Percentiles rank a stretch among this genome's conserved stretches.
Evolutionary conservation across 2,797 vertebrate genomes (phyloP).

Genomic region (Melanotaenia pygmaea): DNA sequence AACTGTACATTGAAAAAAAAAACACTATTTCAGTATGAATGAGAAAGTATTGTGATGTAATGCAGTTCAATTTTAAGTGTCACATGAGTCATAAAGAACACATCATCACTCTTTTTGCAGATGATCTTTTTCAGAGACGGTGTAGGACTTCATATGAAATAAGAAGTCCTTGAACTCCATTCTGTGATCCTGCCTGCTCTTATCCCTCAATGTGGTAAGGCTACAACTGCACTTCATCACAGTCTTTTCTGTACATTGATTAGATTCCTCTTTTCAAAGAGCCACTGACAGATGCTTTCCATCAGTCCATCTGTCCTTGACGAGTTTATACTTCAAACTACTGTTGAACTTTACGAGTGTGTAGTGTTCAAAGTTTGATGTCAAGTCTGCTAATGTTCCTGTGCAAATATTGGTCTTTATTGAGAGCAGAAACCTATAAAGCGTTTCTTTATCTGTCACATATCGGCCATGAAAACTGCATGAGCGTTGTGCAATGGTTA

Average conservation of each 20-base stretch:
- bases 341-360: not conserved
- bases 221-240: not conserved
- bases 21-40: not conserved
- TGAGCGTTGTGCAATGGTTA: not conserved
- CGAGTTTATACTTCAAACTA: not conserved
- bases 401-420: too few species aligned
- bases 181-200: not conserved
- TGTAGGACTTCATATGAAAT: too few species aligned
- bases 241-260: not conserved
- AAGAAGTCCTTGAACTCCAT: not conserved
- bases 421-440: too few species aligned
- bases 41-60: not conserved
- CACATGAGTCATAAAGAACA: not conserved
- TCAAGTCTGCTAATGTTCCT: not conserved
- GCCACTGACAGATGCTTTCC: not conserved
- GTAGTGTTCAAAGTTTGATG: not conserved
- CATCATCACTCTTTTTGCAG: not conserved
- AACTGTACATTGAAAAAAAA: not conserved
- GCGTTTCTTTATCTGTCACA: not conserved
- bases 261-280: not conserved
- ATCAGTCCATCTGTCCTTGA: not conserved
- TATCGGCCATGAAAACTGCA: not conserved
- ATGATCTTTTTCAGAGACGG: too few species aligned
- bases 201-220: not conserved
- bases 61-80: not conserved